Base-by-base conservation (phyloP, 1,140 invertebrate genomes). In the Papilio polyxenes region DNA sequence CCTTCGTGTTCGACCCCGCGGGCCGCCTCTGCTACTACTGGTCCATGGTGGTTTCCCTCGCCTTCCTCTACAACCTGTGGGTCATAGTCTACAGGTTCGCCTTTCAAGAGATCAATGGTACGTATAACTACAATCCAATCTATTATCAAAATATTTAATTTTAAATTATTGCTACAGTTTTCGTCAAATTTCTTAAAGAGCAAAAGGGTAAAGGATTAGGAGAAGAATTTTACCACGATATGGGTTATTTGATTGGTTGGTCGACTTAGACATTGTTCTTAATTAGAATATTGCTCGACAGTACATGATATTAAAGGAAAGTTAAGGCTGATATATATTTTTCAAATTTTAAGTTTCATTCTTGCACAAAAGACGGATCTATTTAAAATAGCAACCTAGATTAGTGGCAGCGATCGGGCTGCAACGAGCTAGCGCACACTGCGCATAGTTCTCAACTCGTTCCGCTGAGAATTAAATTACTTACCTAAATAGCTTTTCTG, bases 21-120 rank as follows among this genome's bases (percentile, higher is more conserved):
- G 98, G 98, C 84, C 96, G 98, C 51, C 96, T 98, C 40, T 98
- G 98, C 95, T 99, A 99, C 95, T 98, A 99, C 91, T 99, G 98
- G 98, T 98, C 98, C 84, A 98, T 99, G 97, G 98, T 99, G 59
- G 99, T 99, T 56, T 99, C 98, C 80, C 96, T 99, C 86, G 99
- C 99, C 87, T 99, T 99, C 95, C 96, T 99, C 82, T 99, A 99
- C 95, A 99, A 99, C 95, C 99, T 99, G 91, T 99, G 98, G 99
- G 98, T 99, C 90, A 98, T 99, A 95, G 98, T 99, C 89, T 99
- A 99, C 96, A 97, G 99, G 93, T 99, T 99, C 96, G 98, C 98
- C 94, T 99, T 99, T 95, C 97, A 98, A 95, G 98, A 98, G 95
- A 98, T 98, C 87, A 97, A 98, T 91, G 96, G 97, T 97, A 87